Evolutionary conservation across 2,797 vertebrate species (phyloP).

Genomic region (Neosalanx taihuensis): DNA sequence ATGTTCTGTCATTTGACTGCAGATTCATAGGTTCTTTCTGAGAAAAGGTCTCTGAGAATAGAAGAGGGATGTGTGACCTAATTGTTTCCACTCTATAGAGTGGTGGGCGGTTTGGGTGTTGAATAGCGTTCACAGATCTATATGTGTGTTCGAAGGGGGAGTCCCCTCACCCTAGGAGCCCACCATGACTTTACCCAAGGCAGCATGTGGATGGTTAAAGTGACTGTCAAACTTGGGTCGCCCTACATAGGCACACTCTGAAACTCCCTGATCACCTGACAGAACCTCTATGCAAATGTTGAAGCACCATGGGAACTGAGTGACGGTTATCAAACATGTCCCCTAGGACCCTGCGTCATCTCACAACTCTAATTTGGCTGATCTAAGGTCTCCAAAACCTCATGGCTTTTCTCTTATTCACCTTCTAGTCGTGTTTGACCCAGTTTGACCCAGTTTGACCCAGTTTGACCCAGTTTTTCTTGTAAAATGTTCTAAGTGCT

Average conservation of each 20-base stretch:
- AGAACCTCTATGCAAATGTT: slow-evolving; percentile 33
- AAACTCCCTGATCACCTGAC: background rate
- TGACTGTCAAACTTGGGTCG: background rate
- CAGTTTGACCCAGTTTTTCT: background rate
- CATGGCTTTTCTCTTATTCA: slow-evolving; percentile 35
- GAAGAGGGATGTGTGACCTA: slow-evolving; percentile 65
- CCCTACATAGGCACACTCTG: slow-evolving; percentile 29
- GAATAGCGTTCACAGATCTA: background rate
- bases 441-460: background rate
- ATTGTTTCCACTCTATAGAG: slow-evolving; percentile 68
- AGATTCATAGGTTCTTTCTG: slow-evolving; percentile 31
- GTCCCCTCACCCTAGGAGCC: slow-evolving; percentile 61
- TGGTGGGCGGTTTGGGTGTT: slow-evolving; percentile 50
- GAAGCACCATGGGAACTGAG: slow-evolving; percentile 31
- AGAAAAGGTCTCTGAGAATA: slow-evolving; percentile 60
- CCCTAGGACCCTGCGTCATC: slow-evolving; percentile 42
- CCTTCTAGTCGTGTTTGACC: slow-evolving; percentile 6
- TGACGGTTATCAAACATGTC: slow-evolving; percentile 28
- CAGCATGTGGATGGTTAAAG: slow-evolving; percentile 31
- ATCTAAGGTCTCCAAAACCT: slow-evolving; percentile 30
- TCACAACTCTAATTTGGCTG: slow-evolving; percentile 27
- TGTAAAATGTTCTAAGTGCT: background rate
- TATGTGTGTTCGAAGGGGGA: slow-evolving; percentile 47
- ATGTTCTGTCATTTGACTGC: slow-evolving; percentile 43
- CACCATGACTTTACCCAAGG: slow-evolving; percentile 52